These are phyloP conservation scores for Penelope pileata DNA, from an alignment of 2,113 vertebrate species.

Conservation along the genomic window DNA sequence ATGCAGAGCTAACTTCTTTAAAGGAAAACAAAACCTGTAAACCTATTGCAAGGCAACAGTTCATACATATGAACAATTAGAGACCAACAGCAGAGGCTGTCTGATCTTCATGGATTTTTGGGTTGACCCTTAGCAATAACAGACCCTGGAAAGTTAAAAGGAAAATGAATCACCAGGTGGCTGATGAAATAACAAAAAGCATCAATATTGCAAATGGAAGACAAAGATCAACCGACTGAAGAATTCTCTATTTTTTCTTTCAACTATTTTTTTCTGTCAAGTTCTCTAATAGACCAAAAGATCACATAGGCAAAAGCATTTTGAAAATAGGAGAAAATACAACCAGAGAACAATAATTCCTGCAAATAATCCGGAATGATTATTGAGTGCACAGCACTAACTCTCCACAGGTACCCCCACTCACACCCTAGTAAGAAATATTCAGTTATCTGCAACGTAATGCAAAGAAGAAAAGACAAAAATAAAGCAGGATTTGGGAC, in stretches of 20 bases:
- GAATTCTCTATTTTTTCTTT: background rate
- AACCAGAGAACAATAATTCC: background rate
- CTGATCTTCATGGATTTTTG: background rate
- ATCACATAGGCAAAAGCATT: background rate
- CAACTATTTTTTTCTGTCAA: accelerated
- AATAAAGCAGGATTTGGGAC: background rate
- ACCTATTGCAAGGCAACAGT: background rate
- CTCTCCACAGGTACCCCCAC: background rate
- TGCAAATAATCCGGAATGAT: background rate
- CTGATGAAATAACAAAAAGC: background rate
- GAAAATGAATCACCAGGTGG: background rate
- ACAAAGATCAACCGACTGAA: background rate
- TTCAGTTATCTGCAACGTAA: background rate
- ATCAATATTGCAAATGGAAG: background rate
- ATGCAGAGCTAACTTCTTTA: background rate
- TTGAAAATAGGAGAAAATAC: background rate
- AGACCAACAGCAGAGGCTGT: background rate
- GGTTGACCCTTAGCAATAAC: background rate
- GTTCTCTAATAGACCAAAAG: background rate
- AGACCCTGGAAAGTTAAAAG: background rate
- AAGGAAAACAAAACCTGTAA: background rate
- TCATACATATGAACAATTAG: background rate
- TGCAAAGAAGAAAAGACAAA: background rate
- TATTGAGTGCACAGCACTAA: background rate
- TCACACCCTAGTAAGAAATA: background rate